A percentile compares a stretch with the other conserved stretches of the same genome.
Conservation (phyloP, 1,140 invertebrate species). For the Aphelinus atriplicis region DNA sequence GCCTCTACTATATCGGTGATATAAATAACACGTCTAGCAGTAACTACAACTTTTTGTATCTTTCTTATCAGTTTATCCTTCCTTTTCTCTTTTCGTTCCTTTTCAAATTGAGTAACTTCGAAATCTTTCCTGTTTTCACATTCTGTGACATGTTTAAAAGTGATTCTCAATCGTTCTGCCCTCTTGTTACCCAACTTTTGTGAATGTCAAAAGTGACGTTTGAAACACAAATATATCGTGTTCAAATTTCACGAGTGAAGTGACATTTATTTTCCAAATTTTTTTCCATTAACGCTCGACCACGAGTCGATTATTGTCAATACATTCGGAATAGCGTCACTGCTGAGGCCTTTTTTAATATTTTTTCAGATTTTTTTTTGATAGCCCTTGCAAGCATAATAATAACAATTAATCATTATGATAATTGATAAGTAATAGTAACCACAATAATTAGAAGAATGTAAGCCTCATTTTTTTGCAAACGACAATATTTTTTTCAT, state of each 20-base stretch:
- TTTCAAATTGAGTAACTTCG: conserved; percentile 41
- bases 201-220: conserved; percentile 3
- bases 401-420: conserved; percentile 15
- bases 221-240: conserved; percentile 38
- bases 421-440: conserved; percentile 28
- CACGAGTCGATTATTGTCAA: conserved; percentile 61
- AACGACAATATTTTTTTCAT: background rate
- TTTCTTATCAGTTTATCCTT: conserved; percentile 12
- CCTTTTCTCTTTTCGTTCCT: conserved; percentile 20
- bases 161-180: conserved; percentile 4
- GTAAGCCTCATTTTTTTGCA: conserved; percentile 13
- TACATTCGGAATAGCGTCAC: conserved; percentile 63
- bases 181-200: conserved; percentile 16
- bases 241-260: conserved; percentile 40
- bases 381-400: conserved; percentile 18
- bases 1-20: conserved; percentile 54
- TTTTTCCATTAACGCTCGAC: conserved; percentile 16
- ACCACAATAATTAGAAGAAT: conserved; percentile 21
- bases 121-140: conserved; percentile 40
- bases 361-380: conserved; percentile 5
- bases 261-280: conserved; percentile 43
- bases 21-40: conserved; percentile 62
- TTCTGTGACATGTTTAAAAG: conserved; percentile 23
- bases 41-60: conserved; percentile 55
- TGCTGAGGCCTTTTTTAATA: conserved; percentile 48